Base-by-base conservation (phyloP, 2,113 vertebrate species). In the Galemys pyrenaicus region DNA sequence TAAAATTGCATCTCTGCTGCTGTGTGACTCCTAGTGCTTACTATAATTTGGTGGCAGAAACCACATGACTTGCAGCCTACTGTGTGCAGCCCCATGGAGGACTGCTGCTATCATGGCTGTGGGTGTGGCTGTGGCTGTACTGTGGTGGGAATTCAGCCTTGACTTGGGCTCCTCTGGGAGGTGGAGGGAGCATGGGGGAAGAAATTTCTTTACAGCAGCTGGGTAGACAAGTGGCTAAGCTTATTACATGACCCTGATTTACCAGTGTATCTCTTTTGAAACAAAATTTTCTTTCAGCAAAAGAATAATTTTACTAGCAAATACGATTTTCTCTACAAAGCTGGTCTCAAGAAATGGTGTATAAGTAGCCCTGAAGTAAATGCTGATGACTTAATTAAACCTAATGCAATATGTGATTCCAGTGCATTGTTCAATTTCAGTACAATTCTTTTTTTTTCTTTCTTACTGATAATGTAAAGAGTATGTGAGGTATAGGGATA, bases 21-120 rank as follows among this genome's bases (percentile, higher is more conserved):
- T 97, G 94, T 54, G 96, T 97, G 94, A 93, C 95, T 98, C 96
- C 98, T 90, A 94, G 89, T 51, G 87, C 96, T 97, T 96, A 67
- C 96, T 97, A 1, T 91, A 97, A 97, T 97, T 95, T 96, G 46
- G 5, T 96, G 87, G 94, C 96, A 96, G 94, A 92, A 97, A 80
- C 92, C 28, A 0, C 94, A 90, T 78, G 96, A 89, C 92, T 91
- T 70, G 19, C 41, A 67, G 67, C 96, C 96, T 97, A 97, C 96
- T 96, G 88, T 0, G 17, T 96, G 96, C 88, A 51, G 62, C 92
- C 92, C 85, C 75, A 62, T 86, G 94, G 91, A 10, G 49, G 58
- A 78, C 91, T 94, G 39, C 85, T 92, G 56, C 77, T 11, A 5
- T 74, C 89, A 32, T 64, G 92, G 75, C 68, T 1, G 1, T 56